phyloP scores from a whole-genome alignment of 1,140 invertebrate genomes.

The Paraescarpia echinospica region DNA sequence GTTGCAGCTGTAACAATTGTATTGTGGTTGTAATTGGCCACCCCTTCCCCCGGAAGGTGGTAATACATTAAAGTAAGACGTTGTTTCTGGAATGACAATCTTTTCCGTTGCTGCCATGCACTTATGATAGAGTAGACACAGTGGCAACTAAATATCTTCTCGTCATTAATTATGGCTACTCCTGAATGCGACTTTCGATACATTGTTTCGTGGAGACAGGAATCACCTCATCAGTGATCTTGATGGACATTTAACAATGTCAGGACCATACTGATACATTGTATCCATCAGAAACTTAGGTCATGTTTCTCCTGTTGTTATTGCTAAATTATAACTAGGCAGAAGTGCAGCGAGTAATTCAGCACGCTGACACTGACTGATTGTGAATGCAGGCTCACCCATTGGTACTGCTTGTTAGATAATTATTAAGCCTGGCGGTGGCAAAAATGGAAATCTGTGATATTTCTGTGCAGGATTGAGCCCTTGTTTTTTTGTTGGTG shows the following conservation, averaged over 20 bases:
- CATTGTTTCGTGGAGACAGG: neutral
- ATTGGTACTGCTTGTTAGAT: too few species aligned
- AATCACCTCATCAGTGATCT: neutral
- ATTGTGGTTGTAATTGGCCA: neutral
- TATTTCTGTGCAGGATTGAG: too few species aligned
- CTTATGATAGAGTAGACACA: neutral
- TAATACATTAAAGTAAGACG: neutral
- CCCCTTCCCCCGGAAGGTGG: neutral
- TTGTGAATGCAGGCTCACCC: too few species aligned
- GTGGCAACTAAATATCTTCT: neutral
- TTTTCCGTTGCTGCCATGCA: neutral
- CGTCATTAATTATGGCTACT: neutral
- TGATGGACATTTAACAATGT: neutral
- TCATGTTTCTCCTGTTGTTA: neutral
- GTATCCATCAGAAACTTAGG: neutral
- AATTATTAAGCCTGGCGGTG: too few species aligned
- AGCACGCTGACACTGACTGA: too few species aligned
- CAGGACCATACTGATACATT: neutral
- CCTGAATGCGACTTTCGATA: neutral
- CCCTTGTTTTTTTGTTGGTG: too few species aligned
- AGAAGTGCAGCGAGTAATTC: neutral
- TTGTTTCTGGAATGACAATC: neutral
- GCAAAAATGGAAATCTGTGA: too few species aligned
- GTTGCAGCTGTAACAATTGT: neutral
- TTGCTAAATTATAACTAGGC: neutral